Conservation (phyloP, 1,140 invertebrate species). For the Hycleus phaleratus region DNA sequence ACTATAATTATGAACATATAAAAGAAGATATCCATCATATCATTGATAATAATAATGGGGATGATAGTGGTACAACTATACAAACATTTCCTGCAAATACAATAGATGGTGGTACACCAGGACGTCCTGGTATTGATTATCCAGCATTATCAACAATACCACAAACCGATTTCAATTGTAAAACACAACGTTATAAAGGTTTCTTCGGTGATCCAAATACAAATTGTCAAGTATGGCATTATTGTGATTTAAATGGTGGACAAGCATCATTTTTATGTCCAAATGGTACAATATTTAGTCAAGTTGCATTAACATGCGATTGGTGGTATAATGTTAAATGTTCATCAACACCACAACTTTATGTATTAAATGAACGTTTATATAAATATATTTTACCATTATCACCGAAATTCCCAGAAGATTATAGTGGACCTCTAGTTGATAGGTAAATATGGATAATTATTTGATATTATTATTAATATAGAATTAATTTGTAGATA, state of each 20-base stretch:
- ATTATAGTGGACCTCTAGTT: slow-evolving; percentile 75
- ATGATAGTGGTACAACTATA: slow-evolving; percentile 15
- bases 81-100: slow-evolving; percentile 32
- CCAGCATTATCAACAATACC: slow-evolving; percentile 70
- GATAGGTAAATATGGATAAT: slow-evolving; percentile 54
- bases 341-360: slow-evolving; percentile 69
- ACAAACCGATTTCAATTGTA: slow-evolving; percentile 71
- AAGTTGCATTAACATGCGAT: slow-evolving; percentile 76
- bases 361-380: slow-evolving; percentile 78
- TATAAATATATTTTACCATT: slow-evolving; percentile 82
- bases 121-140: slow-evolving; percentile 74
- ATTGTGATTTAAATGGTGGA: slow-evolving; percentile 83
- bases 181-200: slow-evolving; percentile 77
- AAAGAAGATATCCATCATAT: slow-evolving; percentile 18
- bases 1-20: background rate
- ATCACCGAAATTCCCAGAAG: slow-evolving; percentile 78
- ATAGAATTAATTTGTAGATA: slow-evolving; percentile 47
- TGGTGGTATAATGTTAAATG: slow-evolving; percentile 92
- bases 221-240: slow-evolving; percentile 70
- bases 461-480: background rate
- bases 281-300: slow-evolving; percentile 86
- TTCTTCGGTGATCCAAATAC: slow-evolving; percentile 79
- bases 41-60: slow-evolving; percentile 26
- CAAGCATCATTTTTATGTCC: slow-evolving; percentile 86
- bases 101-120: slow-evolving; percentile 59